phyloP scores from a whole-genome alignment of 2,888 invertebrate genomes.

The Buathra laborator region DNA sequence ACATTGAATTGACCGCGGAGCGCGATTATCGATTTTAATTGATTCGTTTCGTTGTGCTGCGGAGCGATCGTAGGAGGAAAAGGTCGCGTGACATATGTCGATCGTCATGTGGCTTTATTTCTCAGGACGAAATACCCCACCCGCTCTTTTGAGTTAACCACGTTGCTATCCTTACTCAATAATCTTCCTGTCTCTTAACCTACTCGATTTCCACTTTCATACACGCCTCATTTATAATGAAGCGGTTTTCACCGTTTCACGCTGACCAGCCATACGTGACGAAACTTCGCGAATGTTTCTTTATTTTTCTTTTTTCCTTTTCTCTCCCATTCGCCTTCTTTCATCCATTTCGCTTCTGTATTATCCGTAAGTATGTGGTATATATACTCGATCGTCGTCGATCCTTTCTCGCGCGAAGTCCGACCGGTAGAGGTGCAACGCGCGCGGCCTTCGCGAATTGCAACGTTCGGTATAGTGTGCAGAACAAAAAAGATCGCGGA shows the following conservation, averaged over 20 bases:
- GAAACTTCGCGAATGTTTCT: constrained; percentile 72
- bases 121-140: constrained; percentile 15
- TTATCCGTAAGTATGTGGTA: neutral
- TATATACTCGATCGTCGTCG: constrained; percentile 15
- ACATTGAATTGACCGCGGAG: constrained; percentile 26
- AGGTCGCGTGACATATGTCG: neutral
- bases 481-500: constrained; percentile 38
- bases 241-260: constrained; percentile 76
- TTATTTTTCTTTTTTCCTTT: constrained; percentile 35
- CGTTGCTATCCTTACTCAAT: constrained; percentile 56
- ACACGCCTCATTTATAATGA: constrained; percentile 76
- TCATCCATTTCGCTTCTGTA: constrained; percentile 20
- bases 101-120: constrained; percentile 15
- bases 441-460: constrained; percentile 54
- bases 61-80: neutral
- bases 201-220: constrained; percentile 76
- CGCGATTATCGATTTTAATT: neutral
- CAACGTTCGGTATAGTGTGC: constrained; percentile 35
- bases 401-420: constrained; percentile 49
- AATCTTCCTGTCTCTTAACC: constrained; percentile 60
- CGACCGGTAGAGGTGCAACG: constrained; percentile 14
- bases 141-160: neutral
- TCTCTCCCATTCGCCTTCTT: constrained; percentile 14
- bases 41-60: neutral
- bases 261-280: constrained; percentile 75